Base-by-base conservation (phyloP, 2,888 invertebrate genomes). In the Frankliniella fusca region DNA sequence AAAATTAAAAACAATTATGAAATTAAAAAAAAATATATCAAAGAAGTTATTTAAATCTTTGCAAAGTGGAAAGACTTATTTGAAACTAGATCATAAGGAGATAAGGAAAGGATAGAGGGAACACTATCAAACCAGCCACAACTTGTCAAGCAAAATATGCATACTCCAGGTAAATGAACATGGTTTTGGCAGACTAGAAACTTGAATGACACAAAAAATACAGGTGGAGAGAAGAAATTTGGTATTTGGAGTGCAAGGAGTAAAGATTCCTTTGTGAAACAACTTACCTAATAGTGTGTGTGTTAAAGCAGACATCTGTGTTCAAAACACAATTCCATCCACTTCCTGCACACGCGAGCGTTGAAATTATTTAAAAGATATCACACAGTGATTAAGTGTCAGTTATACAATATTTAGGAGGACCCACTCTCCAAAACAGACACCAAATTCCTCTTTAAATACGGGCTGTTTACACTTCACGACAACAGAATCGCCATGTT, bases 281-380 rank as follows among this genome's bases (percentile, higher is more conserved):
- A 80, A 80, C 89, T 89, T 89, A 89, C 89, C 89, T 89, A 89
- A 87, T 85, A 90, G 87, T 85, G 89, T 88, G 88, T 90, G 89
- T 87, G 90, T 89, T 89, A 89, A 88, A 87, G 90, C 89, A 89
- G 90, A 90, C 90, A 90, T 90, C 88, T 88, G 89, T 87, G 86
- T 85, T 86, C 61, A 81, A 82, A 83, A n/a, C 70, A 27, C 70
- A 76, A 76, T 76, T 9, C 12, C 12, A 76, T 27, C 27, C 70
- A 12, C 70, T 76, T 27, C 70, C 9, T 23, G 8, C 23, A 27
- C n/a, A 27, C 70, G 23, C 23, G 70, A 12, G 9, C 8, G 10
- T 23, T 23, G 12, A 76, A 76, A 76, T 5, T 8, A 12, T 12
- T 76, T 27, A 8, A 23, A 27, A 76, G 27, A 9, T 9, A 5